Evolutionary conservation across 2,888 invertebrate genomes (phyloP).

Genomic region (Gisinianus flammeolus): DNA sequence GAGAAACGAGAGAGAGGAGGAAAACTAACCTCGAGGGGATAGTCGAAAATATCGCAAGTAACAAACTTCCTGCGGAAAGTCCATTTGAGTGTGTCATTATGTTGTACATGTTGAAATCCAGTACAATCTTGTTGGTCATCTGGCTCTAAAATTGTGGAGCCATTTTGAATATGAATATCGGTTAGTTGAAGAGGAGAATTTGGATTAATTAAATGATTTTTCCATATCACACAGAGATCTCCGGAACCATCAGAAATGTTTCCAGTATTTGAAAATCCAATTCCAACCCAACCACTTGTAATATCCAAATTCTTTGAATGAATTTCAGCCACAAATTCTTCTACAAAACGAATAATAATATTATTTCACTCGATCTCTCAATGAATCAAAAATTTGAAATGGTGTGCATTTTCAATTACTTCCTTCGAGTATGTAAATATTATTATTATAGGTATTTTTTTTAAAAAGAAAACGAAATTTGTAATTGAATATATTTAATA

Average conservation of each 20-base stretch:
- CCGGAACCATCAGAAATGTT: slow-evolving; percentile 57
- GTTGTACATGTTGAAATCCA: slow-evolving; percentile 65
- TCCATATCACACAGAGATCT: slow-evolving; percentile 56
- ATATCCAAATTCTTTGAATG: slow-evolving; percentile 50
- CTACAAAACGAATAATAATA: slow-evolving; percentile 33
- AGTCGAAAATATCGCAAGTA: slow-evolving; percentile 80
- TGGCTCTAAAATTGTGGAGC: slow-evolving; percentile 43
- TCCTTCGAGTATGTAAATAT: too few relatives aligned
- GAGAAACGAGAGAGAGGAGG: too few relatives aligned
- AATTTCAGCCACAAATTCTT: slow-evolving; percentile 56
- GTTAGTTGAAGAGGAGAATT: slow-evolving; percentile 48
- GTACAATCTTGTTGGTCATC: slow-evolving; percentile 79
- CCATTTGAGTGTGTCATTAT: slow-evolving; percentile 70
- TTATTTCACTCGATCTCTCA: too few relatives aligned
- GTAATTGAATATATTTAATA: too few relatives aligned
- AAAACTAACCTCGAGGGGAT: slow-evolving; percentile 75
- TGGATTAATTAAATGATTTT: slow-evolving; percentile 42
- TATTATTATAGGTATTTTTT: too few relatives aligned
- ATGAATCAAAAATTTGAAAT: too few relatives aligned
- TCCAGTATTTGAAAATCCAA: slow-evolving; percentile 56
- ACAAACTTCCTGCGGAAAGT: slow-evolving; percentile 81
- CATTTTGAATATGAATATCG: slow-evolving; percentile 53
- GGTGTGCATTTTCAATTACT: too few relatives aligned
- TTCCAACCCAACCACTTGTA: slow-evolving; percentile 51
- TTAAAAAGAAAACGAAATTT: background rate